Base-by-base conservation (phyloP, 2,797 vertebrate species). In the Channa striata region DNA sequence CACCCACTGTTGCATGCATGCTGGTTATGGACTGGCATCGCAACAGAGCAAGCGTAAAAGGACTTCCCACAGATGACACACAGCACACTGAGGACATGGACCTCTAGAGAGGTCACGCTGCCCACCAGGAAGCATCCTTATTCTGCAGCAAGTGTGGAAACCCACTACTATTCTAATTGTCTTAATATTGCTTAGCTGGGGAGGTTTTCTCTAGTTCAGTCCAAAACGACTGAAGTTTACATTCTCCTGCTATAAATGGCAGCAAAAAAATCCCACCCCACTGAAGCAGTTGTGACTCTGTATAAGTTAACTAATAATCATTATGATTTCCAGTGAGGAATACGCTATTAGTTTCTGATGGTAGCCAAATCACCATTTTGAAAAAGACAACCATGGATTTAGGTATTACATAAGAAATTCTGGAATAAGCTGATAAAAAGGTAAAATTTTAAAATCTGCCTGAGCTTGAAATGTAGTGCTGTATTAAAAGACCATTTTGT, bases 1-100 rank as follows among this genome's bases (percentile, higher is more conserved):
- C 69, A 69, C 92, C 93, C 87, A 93, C 90, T 82, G 47, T 47
- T 14, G 71, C 77, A 82, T 80, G 80, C 78, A 85, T 44, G 82
- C 77, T 48, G 65, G 43, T 60, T 64, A 20, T 53, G 80, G 78
- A 78, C 77, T 72, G 84, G 78, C 82, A 80, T 74, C 14, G 72
- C 42, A 58, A 72, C 84, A 81, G 66, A 88, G 83, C 59, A 6
- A 84, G 87, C 19, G 63, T 85, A 78, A 80, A 30, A 77, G 71
- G 59, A 68, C 89, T 83, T 89, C 89, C 87, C 89, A 92, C 87
- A 66, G 80, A 67, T 17, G 71, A 82, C 80, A 85, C 56, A 16
- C 80, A 71, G 68, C 80, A 68, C 73, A 54, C 68, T 53, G 82
- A 85, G 81, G 75, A 80, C 85, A 80, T 39, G 69, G 72, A 78